Evolutionary conservation across 2,797 vertebrate species (phyloP).

Genomic region (Platyrinchus mystaceus): DNA sequence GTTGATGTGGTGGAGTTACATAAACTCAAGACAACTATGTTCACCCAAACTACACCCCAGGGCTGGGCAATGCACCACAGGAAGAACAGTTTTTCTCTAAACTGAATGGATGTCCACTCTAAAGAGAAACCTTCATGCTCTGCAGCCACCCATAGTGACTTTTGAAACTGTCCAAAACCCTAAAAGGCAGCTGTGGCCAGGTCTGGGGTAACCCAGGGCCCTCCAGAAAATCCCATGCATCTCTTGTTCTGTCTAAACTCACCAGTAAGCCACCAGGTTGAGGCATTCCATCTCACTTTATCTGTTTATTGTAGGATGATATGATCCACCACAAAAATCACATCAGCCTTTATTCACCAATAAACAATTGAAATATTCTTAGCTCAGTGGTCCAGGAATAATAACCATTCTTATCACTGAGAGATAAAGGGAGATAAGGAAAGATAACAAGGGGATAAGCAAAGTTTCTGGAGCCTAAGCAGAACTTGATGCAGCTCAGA

Average conservation of each 20-base stretch:
- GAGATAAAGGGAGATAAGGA: conserved; percentile 20
- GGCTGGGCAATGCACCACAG: not conserved
- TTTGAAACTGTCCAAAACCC: not conserved
- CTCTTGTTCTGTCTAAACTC: conserved; percentile 14
- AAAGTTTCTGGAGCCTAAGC: not conserved
- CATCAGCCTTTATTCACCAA: not conserved
- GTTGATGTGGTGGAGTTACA: not conserved
- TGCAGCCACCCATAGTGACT: not conserved
- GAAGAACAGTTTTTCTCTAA: not conserved
- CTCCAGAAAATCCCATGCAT: not conserved
- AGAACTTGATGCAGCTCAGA: not conserved
- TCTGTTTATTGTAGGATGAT: conserved; percentile 47
- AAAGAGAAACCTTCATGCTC: not conserved
- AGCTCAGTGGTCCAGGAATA: conserved; percentile 12
- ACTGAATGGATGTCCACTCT: not conserved
- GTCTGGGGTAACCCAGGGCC: not conserved
- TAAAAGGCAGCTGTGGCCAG: not conserved
- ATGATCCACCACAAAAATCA: conserved; percentile 7
- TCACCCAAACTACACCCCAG: not conserved
- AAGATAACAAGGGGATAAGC: conserved; percentile 25
- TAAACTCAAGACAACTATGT: not conserved
- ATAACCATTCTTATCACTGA: conserved; percentile 18
- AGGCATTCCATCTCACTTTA: not conserved
- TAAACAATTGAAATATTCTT: conserved; percentile 47
- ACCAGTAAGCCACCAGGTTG: not conserved